Percentiles rank a stretch among this genome's conserved stretches.
These are phyloP conservation scores for Limanda limanda DNA, from an alignment of 2,113 vertebrate species.

Conservation along the genomic window DNA sequence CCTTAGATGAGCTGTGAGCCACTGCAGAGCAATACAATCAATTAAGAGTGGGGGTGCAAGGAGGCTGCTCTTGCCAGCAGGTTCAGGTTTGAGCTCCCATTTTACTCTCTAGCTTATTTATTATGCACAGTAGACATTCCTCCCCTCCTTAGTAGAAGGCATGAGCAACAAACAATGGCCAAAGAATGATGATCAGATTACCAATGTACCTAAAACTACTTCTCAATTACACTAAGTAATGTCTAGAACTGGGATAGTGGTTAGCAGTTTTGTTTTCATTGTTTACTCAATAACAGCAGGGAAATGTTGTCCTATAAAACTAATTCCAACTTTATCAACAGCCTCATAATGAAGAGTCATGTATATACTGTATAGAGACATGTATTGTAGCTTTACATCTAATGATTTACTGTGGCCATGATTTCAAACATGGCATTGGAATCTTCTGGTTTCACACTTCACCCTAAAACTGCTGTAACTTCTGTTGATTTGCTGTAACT, in stretches of 20 bases:
- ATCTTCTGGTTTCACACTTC: no score
- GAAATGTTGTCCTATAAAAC: not conserved
- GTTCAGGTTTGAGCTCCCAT: constrained; percentile 24
- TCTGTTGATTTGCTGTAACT: no score
- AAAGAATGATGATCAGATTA: not conserved
- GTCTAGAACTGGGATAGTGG: not conserved
- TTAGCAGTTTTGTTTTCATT: not conserved
- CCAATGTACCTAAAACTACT: not conserved
- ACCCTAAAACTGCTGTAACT: no score
- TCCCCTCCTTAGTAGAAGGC: not conserved
- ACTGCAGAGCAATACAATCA: constrained; percentile 49
- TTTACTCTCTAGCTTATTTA: not conserved
- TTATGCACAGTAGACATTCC: constrained; percentile 24
- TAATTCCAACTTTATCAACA: no score
- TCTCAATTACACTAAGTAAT: not conserved
- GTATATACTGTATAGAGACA: no score
- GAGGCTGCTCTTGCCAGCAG: constrained; percentile 13
- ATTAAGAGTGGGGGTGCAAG: constrained; percentile 39
- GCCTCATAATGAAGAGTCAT: no score
- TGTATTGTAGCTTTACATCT: no score
- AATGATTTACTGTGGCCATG: no score
- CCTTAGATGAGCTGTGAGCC: constrained; percentile 56
- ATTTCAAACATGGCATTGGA: no score
- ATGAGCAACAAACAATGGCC: not conserved
- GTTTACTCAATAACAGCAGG: not conserved